Percentiles rank a stretch among this genome's conserved stretches.
Conservation (phyloP, 2,113 vertebrate species). For the Crotophaga sulcirostris region DNA sequence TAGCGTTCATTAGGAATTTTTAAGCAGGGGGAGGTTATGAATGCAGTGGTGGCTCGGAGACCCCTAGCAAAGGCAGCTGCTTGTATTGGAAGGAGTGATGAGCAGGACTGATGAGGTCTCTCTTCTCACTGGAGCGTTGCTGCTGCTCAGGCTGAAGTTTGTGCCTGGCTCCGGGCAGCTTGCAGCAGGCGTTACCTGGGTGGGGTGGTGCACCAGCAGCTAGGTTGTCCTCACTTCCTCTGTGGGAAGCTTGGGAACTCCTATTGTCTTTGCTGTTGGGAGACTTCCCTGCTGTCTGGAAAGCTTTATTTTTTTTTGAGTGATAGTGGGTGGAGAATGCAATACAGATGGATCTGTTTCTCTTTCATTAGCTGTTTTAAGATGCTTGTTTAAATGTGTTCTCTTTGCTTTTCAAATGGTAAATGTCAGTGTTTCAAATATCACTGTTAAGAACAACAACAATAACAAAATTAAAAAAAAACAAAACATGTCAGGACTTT, state of each 20-base stretch:
- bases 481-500: too few species aligned
- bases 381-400: background rate
- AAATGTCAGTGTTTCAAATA: slow-evolving; percentile 13
- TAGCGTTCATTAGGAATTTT: background rate
- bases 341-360: background rate
- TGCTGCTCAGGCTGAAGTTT: background rate
- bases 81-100: background rate
- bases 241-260: background rate
- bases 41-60: background rate
- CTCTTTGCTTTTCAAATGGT: background rate
- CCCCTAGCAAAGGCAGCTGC: background rate
- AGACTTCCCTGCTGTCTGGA: background rate
- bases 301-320: background rate
- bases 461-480: background rate
- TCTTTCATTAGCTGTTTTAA: slow-evolving; percentile 17
- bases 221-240: background rate
- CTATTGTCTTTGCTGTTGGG: background rate
- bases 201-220: background rate
- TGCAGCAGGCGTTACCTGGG: background rate
- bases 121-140: background rate
- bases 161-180: rapidly evolving
- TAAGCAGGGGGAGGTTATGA: background rate
- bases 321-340: background rate
- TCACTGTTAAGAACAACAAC: background rate
- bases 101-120: background rate